These are phyloP conservation scores for Crotalus viridis DNA, from an alignment of 2,113 vertebrate genomes.

Conservation along the genomic window DNA sequence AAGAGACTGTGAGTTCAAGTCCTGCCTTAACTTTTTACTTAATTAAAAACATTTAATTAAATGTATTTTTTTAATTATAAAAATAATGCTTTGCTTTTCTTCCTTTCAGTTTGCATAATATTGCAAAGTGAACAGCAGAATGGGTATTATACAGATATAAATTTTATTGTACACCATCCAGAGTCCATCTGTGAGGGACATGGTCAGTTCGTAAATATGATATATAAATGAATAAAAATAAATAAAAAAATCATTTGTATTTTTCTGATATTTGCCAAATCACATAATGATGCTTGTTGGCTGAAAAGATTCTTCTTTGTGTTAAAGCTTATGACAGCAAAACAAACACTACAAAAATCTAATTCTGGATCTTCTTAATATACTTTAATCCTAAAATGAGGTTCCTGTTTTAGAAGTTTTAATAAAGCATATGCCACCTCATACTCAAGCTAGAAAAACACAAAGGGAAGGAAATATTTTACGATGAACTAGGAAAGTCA, in stretches of 20 bases:
- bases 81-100: neutral
- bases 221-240: neutral
- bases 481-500: neutral
- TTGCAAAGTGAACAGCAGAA: neutral
- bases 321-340: neutral
- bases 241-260: neutral
- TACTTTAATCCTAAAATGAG: neutral
- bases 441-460: neutral
- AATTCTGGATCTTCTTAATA: neutral
- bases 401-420: neutral
- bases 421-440: neutral
- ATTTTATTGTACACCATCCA: neutral
- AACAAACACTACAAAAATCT: neutral
- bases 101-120: neutral
- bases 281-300: neutral
- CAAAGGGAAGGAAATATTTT: neutral
- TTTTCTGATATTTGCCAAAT: neutral
- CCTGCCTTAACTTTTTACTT: neutral
- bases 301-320: neutral
- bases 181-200: neutral
- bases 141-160: neutral
- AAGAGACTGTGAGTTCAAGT: neutral
- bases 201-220: neutral
- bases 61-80: neutral
- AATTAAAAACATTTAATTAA: neutral